A percentile compares a stretch with the other conserved stretches of the same genome.
Evolutionary conservation across 1,140 invertebrate species (phyloP).

Genomic region (Heliothis virescens): DNA sequence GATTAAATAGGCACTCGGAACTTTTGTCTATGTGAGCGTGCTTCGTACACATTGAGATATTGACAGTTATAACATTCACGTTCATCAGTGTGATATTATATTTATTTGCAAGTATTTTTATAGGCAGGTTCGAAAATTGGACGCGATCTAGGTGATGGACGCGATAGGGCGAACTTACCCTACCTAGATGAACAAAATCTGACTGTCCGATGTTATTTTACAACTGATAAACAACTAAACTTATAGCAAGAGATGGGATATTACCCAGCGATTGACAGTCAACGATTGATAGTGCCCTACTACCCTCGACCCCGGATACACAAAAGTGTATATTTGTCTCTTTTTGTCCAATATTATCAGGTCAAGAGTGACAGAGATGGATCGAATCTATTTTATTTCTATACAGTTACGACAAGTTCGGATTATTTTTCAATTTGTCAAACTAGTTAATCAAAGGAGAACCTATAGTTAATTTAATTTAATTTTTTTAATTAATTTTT

Average conservation of each 20-base stretch:
- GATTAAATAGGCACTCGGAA: too few relatives aligned
- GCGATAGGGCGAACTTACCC: too few relatives aligned
- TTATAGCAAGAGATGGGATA: neutral
- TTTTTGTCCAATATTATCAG: conserved; percentile 31
- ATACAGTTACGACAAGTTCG: neutral
- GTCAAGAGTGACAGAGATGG: conserved; percentile 43
- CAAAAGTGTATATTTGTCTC: conserved; percentile 39
- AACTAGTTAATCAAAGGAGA: neutral
- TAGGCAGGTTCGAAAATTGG: too few relatives aligned
- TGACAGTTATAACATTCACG: too few relatives aligned
- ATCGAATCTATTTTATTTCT: conserved; percentile 37
- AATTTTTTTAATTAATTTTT: too few relatives aligned
- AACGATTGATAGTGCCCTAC: conserved; percentile 38
- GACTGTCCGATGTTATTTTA: neutral
- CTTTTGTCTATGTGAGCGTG: too few relatives aligned
- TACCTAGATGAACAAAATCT: too few relatives aligned
- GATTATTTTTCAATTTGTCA: conserved; percentile 3
- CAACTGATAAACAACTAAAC: neutral
- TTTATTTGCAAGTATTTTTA: too few relatives aligned
- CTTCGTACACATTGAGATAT: too few relatives aligned
- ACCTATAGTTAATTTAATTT: too few relatives aligned
- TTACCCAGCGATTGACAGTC: conserved; percentile 19
- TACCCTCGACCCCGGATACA: conserved; percentile 36
- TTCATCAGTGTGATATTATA: too few relatives aligned
- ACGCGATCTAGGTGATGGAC: too few relatives aligned